These are phyloP conservation scores for Semicossyphus pulcher DNA, from an alignment of 2,113 vertebrate species.

Conservation along the genomic window DNA sequence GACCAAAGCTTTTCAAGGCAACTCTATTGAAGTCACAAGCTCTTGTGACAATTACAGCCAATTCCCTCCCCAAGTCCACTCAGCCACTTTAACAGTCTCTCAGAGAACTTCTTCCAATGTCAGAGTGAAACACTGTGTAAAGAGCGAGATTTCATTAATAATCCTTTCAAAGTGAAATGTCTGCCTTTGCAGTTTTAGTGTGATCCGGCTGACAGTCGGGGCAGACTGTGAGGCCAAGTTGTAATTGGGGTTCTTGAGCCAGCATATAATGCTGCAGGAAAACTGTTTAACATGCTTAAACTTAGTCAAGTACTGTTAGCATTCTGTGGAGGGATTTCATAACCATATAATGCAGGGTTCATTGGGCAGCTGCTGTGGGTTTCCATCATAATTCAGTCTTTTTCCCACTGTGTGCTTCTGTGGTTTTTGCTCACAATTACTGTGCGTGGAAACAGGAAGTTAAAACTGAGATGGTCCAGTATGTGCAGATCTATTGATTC, in stretches of 20 bases:
- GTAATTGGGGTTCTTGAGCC: conserved; percentile 71
- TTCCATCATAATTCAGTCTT: background rate
- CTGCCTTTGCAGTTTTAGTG: conserved; percentile 70
- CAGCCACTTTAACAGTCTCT: conserved; percentile 60
- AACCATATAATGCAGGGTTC: conserved; percentile 35
- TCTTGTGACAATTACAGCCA: conserved; percentile 62
- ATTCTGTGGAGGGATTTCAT: conserved; percentile 42
- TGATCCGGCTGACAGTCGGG: conserved; percentile 69
- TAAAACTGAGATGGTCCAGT: background rate
- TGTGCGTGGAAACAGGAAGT: conserved; percentile 8
- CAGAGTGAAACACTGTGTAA: conserved; percentile 65
- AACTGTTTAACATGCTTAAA: conserved; percentile 61
- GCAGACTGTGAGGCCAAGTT: conserved; percentile 59
- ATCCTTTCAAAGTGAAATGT: conserved; percentile 77
- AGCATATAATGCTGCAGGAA: conserved; percentile 53
- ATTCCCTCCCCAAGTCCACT: conserved; percentile 51
- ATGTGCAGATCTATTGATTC: conserved; percentile 1
- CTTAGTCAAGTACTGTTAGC: conserved; percentile 43
- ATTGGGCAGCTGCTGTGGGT: conserved; percentile 18
- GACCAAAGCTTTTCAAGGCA: conserved; percentile 51
- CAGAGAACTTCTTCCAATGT: conserved; percentile 65
- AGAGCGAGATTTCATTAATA: conserved; percentile 78
- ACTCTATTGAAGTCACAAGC: conserved; percentile 50
- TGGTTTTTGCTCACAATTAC: conserved; percentile 26
- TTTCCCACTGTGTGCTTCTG: conserved; percentile 4